A percentile compares a stretch with the other conserved stretches of the same genome.
phyloP scores from a whole-genome alignment of 2,888 invertebrate species.

The Cephus runcator region DNA sequence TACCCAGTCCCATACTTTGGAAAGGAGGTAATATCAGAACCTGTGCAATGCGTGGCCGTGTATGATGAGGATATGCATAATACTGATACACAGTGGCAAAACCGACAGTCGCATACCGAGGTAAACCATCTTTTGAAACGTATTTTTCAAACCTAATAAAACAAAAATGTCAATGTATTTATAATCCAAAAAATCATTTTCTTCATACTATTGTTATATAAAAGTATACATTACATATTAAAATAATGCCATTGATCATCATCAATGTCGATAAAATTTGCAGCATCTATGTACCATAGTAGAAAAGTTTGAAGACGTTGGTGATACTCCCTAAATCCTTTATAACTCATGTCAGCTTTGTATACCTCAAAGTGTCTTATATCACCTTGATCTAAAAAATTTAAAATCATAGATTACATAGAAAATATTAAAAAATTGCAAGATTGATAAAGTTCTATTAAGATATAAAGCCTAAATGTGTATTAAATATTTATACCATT shows the following conservation, averaged over 20 bases:
- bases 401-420: neutral
- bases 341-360: slow-evolving; percentile 75
- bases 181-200: neutral
- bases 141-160: slow-evolving; percentile 77
- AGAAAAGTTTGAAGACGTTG: slow-evolving; percentile 89
- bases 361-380: slow-evolving; percentile 80
- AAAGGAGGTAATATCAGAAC: slow-evolving; percentile 93
- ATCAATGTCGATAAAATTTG: slow-evolving; percentile 91
- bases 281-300: slow-evolving; percentile 96
- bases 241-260: slow-evolving; percentile 94
- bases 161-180: neutral
- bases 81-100: slow-evolving; percentile 94
- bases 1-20: slow-evolving; percentile 86
- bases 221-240: slow-evolving; percentile 73
- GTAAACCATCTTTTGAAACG: slow-evolving; percentile 69
- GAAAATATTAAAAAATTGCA: neutral
- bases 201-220: neutral
- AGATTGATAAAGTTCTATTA: slow-evolving; percentile 7
- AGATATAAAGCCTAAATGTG: neutral
- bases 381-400: slow-evolving; percentile 46
- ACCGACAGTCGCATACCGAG: slow-evolving; percentile 82
- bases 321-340: slow-evolving; percentile 83
- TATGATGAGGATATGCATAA: slow-evolving; percentile 90
- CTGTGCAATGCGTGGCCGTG: slow-evolving; percentile 92
- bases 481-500: slow-evolving; percentile 50